Evolutionary conservation across 2,888 invertebrate species (phyloP).

Genomic region (Hartigia nigra): DNA sequence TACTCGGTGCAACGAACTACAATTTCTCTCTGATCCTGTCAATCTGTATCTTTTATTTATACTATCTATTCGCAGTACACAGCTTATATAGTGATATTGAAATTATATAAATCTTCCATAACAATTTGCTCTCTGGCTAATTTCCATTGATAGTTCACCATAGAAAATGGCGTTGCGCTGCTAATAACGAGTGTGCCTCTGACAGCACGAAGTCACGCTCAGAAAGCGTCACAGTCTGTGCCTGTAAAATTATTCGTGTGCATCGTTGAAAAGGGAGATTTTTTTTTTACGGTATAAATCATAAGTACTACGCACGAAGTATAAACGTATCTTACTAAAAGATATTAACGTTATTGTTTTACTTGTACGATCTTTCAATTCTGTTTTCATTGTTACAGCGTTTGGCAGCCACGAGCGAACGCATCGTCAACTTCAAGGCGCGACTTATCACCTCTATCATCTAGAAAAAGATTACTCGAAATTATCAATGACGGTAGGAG

Average conservation of each 20-base stretch:
- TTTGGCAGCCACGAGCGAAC: slow-evolving; percentile 89
- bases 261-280: not conserved
- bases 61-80: not conserved
- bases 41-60: not conserved
- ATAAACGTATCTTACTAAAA: not conserved
- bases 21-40: not conserved
- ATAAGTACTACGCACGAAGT: not conserved
- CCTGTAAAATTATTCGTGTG: not conserved
- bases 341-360: not conserved
- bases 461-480: slow-evolving; percentile 65
- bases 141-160: not conserved
- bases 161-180: not conserved
- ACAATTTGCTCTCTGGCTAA: not conserved
- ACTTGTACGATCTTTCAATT: not conserved
- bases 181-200: not conserved
- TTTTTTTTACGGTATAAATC: not conserved
- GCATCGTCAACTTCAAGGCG: slow-evolving; percentile 93
- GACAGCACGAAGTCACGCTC: not conserved
- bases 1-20: not conserved
- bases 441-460: slow-evolving; percentile 90
- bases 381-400: slow-evolving; percentile 69
- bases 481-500: not conserved
- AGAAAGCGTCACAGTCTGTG: not conserved
- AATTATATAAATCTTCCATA: not conserved
- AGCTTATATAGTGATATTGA: not conserved